Evolutionary conservation across 2,113 vertebrate species (phyloP), one percentile per base, ranked within the genome.

Genomic region (Gobio gobio): DNA sequence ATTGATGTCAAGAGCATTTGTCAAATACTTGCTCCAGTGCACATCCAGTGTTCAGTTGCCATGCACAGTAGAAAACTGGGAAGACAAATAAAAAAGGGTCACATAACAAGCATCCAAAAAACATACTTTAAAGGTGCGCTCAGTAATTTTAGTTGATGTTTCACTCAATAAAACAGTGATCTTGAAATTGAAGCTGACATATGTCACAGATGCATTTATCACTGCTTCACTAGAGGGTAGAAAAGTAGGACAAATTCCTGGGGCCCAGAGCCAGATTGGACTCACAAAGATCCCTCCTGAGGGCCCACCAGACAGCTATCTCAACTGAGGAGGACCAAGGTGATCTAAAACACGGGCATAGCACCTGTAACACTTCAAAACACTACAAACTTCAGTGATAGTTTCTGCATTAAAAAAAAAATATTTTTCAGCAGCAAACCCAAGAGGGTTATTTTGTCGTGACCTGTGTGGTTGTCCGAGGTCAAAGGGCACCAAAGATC

Each of bases 1-100:
- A 43, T 73, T 74, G 51, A 59, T 73, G 54, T 47, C 10, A 56
- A 66, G 63, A 45, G 47, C 61, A 61, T 73, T 73, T 43, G 26
- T 73, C 66, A 73, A 45, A 49, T 64, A 59, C n/a, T 56, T 83
- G 82, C 29, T n/a, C 12, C 26, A 74, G 16, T 77, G 49, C 26
- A 54, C 49, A 43, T 43, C 70, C 70, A n/a, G 10, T 73, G 20
- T 47, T 20, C 20, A 22, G 40, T n/a, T 45, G 36, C 68, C 36
- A n/a, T 40, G 40, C 47, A 24, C 20, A 47, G 16, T 36, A 51
- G 45, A 51, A 26, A 54, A 51, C 26, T 73, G 22, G n/a, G 43
- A 47, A 47, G 40, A 24, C 12, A 24, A 5, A 47, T 22, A 56
- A n/a, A 40, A 73, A 36, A 68, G 33, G 33, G 22, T 40, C 33